A percentile compares a stretch with the other conserved stretches of the same genome.
phyloP scores from a whole-genome alignment of 2,113 vertebrate species.

The Leiothrix lutea region DNA sequence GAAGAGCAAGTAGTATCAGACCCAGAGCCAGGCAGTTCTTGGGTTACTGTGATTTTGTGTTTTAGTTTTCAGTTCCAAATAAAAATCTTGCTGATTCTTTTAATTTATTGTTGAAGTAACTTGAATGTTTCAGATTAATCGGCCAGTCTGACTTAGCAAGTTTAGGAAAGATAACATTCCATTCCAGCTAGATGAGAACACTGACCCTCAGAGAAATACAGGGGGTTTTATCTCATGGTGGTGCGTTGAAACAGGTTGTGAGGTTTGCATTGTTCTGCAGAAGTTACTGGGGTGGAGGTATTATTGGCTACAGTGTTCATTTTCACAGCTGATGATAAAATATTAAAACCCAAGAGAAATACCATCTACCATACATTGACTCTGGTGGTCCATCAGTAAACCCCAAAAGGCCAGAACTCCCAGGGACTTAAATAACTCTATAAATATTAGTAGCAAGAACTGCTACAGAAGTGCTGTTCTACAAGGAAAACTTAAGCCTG shows the following conservation, averaged over 20 bases:
- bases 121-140: not conserved
- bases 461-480: not conserved
- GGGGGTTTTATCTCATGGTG: not conserved
- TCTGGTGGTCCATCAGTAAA: not conserved
- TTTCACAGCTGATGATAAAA: not conserved
- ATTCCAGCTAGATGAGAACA: constrained; percentile 2
- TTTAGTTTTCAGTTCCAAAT: not conserved
- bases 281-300: not conserved
- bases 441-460: not conserved
- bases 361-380: not conserved
- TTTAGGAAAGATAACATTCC: not conserved
- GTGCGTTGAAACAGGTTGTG: not conserved
- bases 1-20: not conserved
- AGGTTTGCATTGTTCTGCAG: not conserved
- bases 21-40: not conserved
- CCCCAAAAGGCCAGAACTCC: not conserved
- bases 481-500: not conserved
- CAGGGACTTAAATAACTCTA: not conserved
- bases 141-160: not conserved
- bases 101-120: constrained; percentile 6
- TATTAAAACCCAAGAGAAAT: not conserved
- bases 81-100: constrained; percentile 46
- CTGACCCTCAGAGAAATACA: not conserved
- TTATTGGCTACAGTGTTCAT: not conserved
- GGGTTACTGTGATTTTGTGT: not conserved